A percentile compares a stretch with the other conserved stretches of the same genome.
Conservation (phyloP, 2,888 invertebrate species). For the Apodemia hepburni region DNA sequence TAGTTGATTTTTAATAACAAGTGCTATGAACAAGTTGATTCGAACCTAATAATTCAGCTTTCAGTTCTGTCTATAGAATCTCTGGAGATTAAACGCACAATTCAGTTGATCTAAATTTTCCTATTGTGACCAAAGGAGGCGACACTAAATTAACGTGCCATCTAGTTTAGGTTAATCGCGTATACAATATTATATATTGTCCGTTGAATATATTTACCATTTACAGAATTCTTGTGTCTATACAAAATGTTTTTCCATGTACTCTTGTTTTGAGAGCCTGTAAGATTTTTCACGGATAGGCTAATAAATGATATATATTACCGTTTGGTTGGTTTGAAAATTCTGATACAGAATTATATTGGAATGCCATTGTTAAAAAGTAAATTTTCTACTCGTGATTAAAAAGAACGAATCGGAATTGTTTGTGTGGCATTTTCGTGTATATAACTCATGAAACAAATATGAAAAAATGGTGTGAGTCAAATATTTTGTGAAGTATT, state of each 20-base stretch:
- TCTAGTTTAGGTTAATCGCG: conserved; percentile 81
- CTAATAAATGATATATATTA: conserved; percentile 40
- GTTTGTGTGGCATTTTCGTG: conserved; percentile 67
- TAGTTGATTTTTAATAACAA: no score
- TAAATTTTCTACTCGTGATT: conserved; percentile 64
- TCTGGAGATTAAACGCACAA: conserved; percentile 57
- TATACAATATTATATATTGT: conserved; percentile 81
- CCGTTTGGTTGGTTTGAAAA: conserved; percentile 42
- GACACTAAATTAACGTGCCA: conserved; percentile 79
- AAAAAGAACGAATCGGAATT: conserved; percentile 44
- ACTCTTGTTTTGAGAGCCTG: conserved; percentile 81
- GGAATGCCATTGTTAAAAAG: conserved; percentile 55
- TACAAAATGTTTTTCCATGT: conserved; percentile 79
- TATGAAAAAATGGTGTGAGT: conserved; percentile 20
- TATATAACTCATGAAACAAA: conserved; percentile 26
- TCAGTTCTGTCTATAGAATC: neutral
- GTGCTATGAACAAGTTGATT: conserved; percentile 27
- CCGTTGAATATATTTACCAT: conserved; percentile 81
- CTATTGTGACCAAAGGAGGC: conserved; percentile 71
- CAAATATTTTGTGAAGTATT: conserved; percentile 15
- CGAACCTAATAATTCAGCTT: conserved; percentile 39
- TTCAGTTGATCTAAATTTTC: conserved; percentile 50
- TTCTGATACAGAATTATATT: conserved; percentile 41
- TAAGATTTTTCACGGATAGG: conserved; percentile 57
- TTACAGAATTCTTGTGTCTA: conserved; percentile 81